Evolutionary conservation across 2,888 invertebrate genomes (phyloP), one percentile per base, ranked within the genome.

Genomic region (Ophion ellenae): DNA sequence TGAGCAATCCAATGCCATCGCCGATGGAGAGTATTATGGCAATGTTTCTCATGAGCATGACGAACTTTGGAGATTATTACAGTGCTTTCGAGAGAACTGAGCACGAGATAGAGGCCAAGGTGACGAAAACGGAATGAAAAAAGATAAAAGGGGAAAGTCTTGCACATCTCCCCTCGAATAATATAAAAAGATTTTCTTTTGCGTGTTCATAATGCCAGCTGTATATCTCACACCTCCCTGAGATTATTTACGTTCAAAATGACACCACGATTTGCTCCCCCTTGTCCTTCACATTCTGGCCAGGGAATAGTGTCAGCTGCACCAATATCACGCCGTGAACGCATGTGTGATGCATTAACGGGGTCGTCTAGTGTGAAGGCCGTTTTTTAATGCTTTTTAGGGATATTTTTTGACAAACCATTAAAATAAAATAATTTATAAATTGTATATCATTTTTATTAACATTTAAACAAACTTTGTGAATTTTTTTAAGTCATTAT

Each of bases 1-100:
- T 96, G 10, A 96, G 97, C 14, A 98, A 98, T 94, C 98, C 98
- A 0, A 97, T 98, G 96, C 97, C 97, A 0, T 97, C 98, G 40
- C 98, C 99, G 0, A 97, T 97, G 95, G 99, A 99, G 94, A 98
- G 99, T 20, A 96, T 99, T 57, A 98, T 99, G 96, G 98, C 98
- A 0, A 99, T 99, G 98, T 99, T 99, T 94, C 96, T 99, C 79
- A 99, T 99, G 98, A 99, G 99, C 0, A 95, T 99, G 90, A 98
- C 99, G 2, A 99, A 99, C 90, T 99, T 99, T 94, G 98, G 98
- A 0, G 98, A 98, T 92, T 98, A 99, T 93, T 99, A 98, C 92
- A 96, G 96, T 53, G 98, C 98, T 0, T 98, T 99, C 93, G 97
- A 97, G 88, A 96, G 97, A 89, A 98, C 99, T 0, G 97, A 97